A percentile compares a stretch with the other conserved stretches of the same genome.
Evolutionary conservation across 2,888 invertebrate genomes (phyloP).

Genomic region (Mystacides longicornis): DNA sequence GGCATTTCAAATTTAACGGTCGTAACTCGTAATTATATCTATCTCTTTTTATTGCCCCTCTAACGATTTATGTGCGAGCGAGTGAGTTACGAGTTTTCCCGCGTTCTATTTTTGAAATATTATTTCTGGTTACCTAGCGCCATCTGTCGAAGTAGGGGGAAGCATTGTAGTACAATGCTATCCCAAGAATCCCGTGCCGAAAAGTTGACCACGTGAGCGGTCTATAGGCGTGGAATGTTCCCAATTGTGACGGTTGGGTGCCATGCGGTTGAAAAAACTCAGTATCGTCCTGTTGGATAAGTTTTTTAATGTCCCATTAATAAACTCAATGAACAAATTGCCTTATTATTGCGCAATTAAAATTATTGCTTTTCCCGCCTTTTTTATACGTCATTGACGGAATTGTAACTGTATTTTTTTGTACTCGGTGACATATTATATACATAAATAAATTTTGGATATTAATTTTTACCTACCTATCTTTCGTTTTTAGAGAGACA

Average conservation of each 20-base stretch:
- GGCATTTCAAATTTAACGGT: conserved; percentile 15
- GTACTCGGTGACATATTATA: too few relatives aligned
- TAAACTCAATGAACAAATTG: too few relatives aligned
- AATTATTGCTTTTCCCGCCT: too few relatives aligned
- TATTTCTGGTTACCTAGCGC: conserved; percentile 8
- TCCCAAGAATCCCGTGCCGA: conserved; percentile 27
- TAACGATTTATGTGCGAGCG: conserved; percentile 12
- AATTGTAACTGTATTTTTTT: too few relatives aligned
- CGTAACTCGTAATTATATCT: conserved; percentile 17
- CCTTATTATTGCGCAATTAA: too few relatives aligned
- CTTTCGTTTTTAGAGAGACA: too few relatives aligned
- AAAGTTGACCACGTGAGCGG: conserved; percentile 33
- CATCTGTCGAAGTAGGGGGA: background rate
- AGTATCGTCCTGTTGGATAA: too few relatives aligned
- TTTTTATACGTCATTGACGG: too few relatives aligned
- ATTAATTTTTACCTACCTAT: too few relatives aligned
- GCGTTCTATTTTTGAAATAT: conserved; percentile 18
- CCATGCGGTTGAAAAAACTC: background rate
- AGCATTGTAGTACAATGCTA: too few relatives aligned
- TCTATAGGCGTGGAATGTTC: conserved; percentile 45
- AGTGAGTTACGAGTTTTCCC: conserved; percentile 29
- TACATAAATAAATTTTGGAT: too few relatives aligned
- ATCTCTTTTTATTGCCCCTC: conserved; percentile 21
- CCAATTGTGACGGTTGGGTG: background rate
- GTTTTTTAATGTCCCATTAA: too few relatives aligned